Evolutionary conservation across 2,797 vertebrate genomes (phyloP), one percentile per base, ranked within the genome.

Genomic region (Enteromius trimaculatus): DNA sequence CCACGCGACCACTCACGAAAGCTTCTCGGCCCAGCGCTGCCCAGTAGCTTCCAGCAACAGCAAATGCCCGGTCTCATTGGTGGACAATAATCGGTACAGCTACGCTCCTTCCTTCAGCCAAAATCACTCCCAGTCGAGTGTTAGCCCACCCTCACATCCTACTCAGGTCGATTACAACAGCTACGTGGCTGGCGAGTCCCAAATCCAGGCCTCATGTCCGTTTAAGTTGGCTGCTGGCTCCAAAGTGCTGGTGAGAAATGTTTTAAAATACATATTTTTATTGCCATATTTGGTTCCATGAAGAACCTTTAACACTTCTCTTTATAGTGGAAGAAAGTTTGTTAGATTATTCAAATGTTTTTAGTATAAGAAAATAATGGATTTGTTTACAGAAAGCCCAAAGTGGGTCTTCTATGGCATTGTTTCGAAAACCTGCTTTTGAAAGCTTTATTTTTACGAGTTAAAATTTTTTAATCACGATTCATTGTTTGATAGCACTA

Each of bases 181-280:
- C 78, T 90, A 89, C 83, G 47, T 10, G 69, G 88, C 88, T 23
- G 85, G 72, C 82, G 88, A 80, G 65, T 47, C 85, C 65, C 89
- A 88, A 14, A 89, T 76, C 77, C 92, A 91, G 66, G 68, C 89
- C 1, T 91, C 93, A 62, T 94, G 95, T 84, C 93, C 93, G 2
- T 95, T 94, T 93, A 95, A 92, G 83, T 79, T 93, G 86, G 89
- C 90, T 53, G 74, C 86, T 79, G 93, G 94, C 88, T 90, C 93
- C 83, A 95, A 95, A 95, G 93, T 95, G n/a, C 91, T 95, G 93
- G 95, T 95, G 90, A 92, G 93, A 7, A 79, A 21, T 90, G 11
- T 51, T 80, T 51, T 4, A 55, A 53, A 26, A 39, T 58, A 66
- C 2, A 53, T 65, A 34, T n/a, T 6, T 60, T 13, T 26, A 14